Percentiles rank a stretch among this genome's conserved stretches.
These are phyloP conservation scores for Anguilla megastoma DNA, from an alignment of 2,797 vertebrate genomes.

Conservation along the genomic window DNA sequence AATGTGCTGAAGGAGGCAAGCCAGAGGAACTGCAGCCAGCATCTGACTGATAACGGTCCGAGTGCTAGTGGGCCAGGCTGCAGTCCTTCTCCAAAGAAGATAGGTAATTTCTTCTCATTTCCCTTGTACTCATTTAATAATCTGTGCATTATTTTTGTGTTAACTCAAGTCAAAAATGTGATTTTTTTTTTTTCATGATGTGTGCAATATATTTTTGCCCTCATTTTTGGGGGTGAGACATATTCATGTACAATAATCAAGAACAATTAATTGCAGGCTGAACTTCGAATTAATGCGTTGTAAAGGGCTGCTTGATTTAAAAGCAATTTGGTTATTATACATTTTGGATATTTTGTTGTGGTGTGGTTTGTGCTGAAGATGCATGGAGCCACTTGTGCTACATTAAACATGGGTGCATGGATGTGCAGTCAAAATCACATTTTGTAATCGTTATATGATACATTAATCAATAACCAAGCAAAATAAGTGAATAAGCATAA, in stretches of 20 bases:
- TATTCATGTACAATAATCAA: too few relatives aligned
- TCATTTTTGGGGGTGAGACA: too few relatives aligned
- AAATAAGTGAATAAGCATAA: too few relatives aligned
- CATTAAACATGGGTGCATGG: neutral
- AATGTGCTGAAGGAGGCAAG: constrained; percentile 39
- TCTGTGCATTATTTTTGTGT: neutral
- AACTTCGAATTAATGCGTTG: too few relatives aligned
- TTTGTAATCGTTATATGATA: too few relatives aligned
- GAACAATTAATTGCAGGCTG: too few relatives aligned
- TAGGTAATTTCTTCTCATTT: constrained; percentile 4
- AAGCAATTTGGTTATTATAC: too few relatives aligned
- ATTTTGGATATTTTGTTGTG: neutral
- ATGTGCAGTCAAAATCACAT: neutral
- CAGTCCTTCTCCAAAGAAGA: constrained; percentile 11
- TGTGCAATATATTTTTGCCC: neutral
- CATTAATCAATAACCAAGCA: too few relatives aligned
- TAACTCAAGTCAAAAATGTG: neutral
- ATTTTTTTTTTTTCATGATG: neutral
- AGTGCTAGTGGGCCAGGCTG: neutral
- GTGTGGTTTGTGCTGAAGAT: neutral
- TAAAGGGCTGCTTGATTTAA: too few relatives aligned
- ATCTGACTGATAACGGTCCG: neutral
- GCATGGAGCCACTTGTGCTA: neutral
- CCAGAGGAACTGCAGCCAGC: neutral
- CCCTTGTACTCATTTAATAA: neutral